phyloP scores from a whole-genome alignment of 1,140 invertebrate species.

The Hypsibius dujardini region DNA sequence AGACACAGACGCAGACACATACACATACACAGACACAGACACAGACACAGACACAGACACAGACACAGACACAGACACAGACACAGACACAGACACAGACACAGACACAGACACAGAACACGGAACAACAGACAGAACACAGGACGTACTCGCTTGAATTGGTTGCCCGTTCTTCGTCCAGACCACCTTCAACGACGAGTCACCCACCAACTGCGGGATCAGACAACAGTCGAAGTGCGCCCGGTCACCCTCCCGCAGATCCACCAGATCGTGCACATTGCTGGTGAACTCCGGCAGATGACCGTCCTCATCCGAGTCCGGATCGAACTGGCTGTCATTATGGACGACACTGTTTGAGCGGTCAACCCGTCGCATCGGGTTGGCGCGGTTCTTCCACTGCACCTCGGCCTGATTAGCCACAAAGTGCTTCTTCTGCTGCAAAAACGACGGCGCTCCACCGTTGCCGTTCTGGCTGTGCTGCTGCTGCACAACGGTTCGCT shows the following conservation, averaged over 20 bases:
- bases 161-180: constrained; percentile 88
- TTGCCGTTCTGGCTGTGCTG: background rate
- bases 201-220: constrained; percentile 64
- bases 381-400: background rate
- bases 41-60: too few relatives aligned
- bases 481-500: background rate
- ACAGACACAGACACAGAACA: too few relatives aligned
- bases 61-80: too few relatives aligned
- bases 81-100: too few relatives aligned
- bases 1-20: too few relatives aligned
- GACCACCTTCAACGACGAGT: constrained; percentile 54
- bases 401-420: constrained; percentile 1
- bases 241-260: constrained; percentile 69
- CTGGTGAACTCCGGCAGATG: constrained; percentile 74
- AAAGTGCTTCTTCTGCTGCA: constrained; percentile 15
- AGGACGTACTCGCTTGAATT: constrained; percentile 45
- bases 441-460: constrained; percentile 9
- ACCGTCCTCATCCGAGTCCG: constrained; percentile 44
- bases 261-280: constrained; percentile 54
- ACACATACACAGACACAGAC: too few relatives aligned
- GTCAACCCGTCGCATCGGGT: constrained; percentile 6
- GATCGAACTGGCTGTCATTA: background rate
- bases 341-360: background rate
- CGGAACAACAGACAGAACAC: too few relatives aligned
- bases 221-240: constrained; percentile 88